A percentile compares a stretch with the other conserved stretches of the same genome.
These are phyloP conservation scores for Enteromius afrohamiltoni DNA, from an alignment of 2,797 vertebrate genomes.

Conservation along the genomic window DNA sequence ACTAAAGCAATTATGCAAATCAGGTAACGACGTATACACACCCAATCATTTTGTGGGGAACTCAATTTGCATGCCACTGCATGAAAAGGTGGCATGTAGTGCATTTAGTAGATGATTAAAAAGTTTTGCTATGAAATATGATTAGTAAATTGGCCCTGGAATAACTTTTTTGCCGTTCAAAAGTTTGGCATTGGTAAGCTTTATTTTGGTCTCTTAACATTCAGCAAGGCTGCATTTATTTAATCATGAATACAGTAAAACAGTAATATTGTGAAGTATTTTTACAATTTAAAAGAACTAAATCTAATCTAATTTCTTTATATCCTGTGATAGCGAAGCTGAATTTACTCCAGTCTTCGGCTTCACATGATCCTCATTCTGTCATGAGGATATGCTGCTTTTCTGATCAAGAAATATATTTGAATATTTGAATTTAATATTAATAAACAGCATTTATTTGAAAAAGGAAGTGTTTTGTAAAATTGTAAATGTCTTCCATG, in stretches of 20 bases:
- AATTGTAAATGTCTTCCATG: not conserved
- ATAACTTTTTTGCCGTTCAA: not conserved
- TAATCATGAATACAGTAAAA: not conserved
- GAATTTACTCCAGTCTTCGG: not conserved
- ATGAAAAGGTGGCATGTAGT: not conserved
- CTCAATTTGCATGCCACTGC: not conserved
- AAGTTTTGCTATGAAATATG: not conserved
- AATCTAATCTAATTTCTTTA: no score
- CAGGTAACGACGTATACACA: not conserved
- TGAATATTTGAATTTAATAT: not conserved
- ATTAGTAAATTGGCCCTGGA: not conserved
- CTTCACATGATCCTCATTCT: not conserved
- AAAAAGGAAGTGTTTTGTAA: not conserved
- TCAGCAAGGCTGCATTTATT: not conserved
- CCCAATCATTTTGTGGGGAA: not conserved
- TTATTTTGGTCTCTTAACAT: not conserved
- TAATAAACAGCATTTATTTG: not conserved
- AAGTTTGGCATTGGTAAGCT: not conserved
- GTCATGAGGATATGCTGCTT: not conserved
- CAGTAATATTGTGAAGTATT: not conserved
- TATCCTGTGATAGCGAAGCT: not conserved
- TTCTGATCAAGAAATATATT: not conserved
- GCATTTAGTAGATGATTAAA: not conserved
- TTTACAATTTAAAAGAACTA: not conserved
- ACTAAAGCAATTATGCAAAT: slow-evolving; percentile 6